Evolutionary conservation across 2,113 vertebrate genomes (phyloP), one percentile per base, ranked within the genome.

Genomic region (Coturnix japonica): DNA sequence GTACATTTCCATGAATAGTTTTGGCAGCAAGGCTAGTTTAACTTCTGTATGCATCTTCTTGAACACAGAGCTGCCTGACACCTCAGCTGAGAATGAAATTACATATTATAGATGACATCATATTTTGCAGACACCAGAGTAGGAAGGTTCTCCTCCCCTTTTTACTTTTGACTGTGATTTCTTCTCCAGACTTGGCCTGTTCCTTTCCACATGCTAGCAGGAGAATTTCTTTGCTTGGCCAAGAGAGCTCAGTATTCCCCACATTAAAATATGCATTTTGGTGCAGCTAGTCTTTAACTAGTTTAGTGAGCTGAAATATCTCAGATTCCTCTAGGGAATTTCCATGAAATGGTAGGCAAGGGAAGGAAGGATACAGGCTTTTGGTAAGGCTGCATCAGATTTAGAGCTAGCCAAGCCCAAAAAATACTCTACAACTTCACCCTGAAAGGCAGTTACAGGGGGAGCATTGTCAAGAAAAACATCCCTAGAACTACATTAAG

Each of bases 121-220:
- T 35, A 83, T 39, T 44, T 81, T 72, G 61, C 65, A 81, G 70
- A 81, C 43, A 75, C 53, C 81, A 64, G 41, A 31, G 75, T 23
- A 84, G 47, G 74, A 92, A 94, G 87, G 61, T 79, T 59, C 78
- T 88, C 72, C 60, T 89, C 90, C 53, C 61, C 8, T 89, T 89
- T 77, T 75, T 87, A 30, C 72, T 91, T 90, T 84, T 49, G 64
- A 28, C 61, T 53, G 56, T 39, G 0, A 0, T 61, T 84, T 57
- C 18, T 84, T 33, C 44, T 89, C 31, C 54, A 61, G 74, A 74
- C 35, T 90, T 89, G 66, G 67, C 89, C 87, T 92, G 77, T 84
- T 44, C 47, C 63, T 89, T 89, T 49, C 33, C 65, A 23, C 7
- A 15, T 19, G 31, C 73, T 77, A 86, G 73, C 23, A 81, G 80